Base-by-base conservation (phyloP, 2,888 invertebrate genomes). In the Ethmia dodecea region DNA sequence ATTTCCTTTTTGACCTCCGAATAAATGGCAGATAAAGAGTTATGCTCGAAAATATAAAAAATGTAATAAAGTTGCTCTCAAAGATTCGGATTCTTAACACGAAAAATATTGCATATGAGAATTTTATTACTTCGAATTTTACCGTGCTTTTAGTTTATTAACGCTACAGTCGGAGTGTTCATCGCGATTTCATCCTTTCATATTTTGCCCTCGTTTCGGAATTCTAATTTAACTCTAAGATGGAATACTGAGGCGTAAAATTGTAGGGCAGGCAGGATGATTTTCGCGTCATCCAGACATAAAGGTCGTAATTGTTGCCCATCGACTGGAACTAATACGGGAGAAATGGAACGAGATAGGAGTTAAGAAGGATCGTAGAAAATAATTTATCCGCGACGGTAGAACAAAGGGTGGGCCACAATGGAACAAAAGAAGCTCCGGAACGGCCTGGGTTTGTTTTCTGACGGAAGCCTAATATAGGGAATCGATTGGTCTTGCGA, bases 241-340 rank as follows among this genome's bases (percentile, higher is more conserved):
- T 68, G 60, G 65, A 66, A 76, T 69, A 73, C 57, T 70, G 74
- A 64, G 64, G 75, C 81, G 78, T 83, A 67, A 83, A 86, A 81
- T 84, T 81, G 72, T 73, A 60, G 68, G 70, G 63, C 64, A 73
- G 72, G 63, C 73, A 63, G 60, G 72, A 77, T 80, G 78, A 83
- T 83, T 81, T 83, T 81, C 76, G 77, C 83, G 75, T 80, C 83
- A 84, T 80, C 74, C 77, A 73, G 69, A 74, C 67, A 81, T 79
- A 83, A 83, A 81, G 75, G 69, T 64, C 65, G 74, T 83, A 86
- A 86, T 84, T 83, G 84, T 83, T 83, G 77, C 78, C 74, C 81
- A 84, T 78, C 75, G 76, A 62, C 71, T 81, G 84, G 81, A 83
- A 86, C 84, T 84, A 86, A 86, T 79, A 76, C 77, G 84, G 67